Evolutionary conservation across 1,140 invertebrate species (phyloP).

Genomic region (Ptiloglossa arizonensis): DNA sequence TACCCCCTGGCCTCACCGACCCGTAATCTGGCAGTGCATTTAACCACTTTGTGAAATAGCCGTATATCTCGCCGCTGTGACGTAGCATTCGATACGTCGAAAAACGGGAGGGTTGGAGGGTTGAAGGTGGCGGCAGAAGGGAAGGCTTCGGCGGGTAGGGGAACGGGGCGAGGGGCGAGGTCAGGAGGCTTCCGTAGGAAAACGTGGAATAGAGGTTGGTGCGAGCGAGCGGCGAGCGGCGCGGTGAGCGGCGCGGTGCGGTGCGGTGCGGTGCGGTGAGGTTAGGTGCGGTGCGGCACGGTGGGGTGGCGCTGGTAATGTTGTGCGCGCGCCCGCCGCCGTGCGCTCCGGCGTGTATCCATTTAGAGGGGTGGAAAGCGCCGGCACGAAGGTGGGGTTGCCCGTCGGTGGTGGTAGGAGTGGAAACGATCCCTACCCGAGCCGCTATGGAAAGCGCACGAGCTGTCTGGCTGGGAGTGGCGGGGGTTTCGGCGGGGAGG

Average conservation of each 20-base stretch:
- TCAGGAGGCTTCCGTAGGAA: constrained; percentile 51
- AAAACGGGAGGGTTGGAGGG: constrained; percentile 62
- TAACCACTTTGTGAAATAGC: constrained; percentile 80
- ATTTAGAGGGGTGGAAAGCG: constrained; percentile 54
- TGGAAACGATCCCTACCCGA: constrained; percentile 57
- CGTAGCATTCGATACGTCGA: constrained; percentile 80
- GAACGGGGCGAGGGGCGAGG: constrained; percentile 46
- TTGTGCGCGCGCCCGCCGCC: constrained; percentile 54
- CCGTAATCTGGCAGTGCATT: constrained; percentile 80
- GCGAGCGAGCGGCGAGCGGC: too few relatives aligned
- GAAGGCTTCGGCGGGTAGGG: constrained; percentile 21
- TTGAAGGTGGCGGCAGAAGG: constrained; percentile 48
- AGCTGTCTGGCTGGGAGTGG: constrained; percentile 50
- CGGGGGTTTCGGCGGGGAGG: constrained; percentile 40
- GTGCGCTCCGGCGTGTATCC: constrained; percentile 47
- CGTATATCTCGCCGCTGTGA: constrained; percentile 77
- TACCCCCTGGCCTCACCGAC: too few relatives aligned
- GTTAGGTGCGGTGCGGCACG: too few relatives aligned
- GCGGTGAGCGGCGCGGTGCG: too few relatives aligned
- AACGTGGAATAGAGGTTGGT: constrained; percentile 34
- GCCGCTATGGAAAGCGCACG: constrained; percentile 49
- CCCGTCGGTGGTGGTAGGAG: constrained; percentile 14
- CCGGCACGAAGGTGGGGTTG: constrained; percentile 40
- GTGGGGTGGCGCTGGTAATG: constrained; percentile 34
- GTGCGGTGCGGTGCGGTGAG: too few relatives aligned